Evolutionary conservation across 2,113 vertebrate species (phyloP), one percentile per base, ranked within the genome.

Genomic region (Semnornis frantzii): DNA sequence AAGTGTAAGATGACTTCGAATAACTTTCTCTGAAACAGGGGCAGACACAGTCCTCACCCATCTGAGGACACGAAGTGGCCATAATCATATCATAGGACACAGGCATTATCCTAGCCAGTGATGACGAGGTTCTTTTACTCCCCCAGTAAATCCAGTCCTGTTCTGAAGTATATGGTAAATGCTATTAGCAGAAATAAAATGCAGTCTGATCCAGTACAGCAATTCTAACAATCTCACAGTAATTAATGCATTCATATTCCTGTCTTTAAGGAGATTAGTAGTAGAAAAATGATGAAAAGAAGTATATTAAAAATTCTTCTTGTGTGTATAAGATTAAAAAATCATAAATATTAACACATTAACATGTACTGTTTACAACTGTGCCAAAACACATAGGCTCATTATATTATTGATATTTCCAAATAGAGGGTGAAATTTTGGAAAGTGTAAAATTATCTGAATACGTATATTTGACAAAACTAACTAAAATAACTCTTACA

Each of bases 281-380:
- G 42, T 25, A 42, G 65, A 87, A 92, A 85, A 31, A 80, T 2
- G 64, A 80, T 19, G 57, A 79, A 82, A 95, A 81, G 19, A 84
- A 85, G 34, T 69, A 18, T 78, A 85, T 85, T 85, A 69, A 63
- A 80, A 87, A 94, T 89, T 54, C 48, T 59, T 75, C 73, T 82
- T 68, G 58, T 78, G 75, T 72, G 94, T 91, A 44, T 95, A 94
- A 78, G 93, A 94, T 81, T 72, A 34, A 93, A 93, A 91, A 92
- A 96, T 77, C 85, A 87, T 95, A 93, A 94, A 94, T 95, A 94
- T 95, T 94, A 95, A 91, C 92, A 95, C 78, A 92, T 95, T 95
- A 89, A 91, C 91, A 92, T 76, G 81, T 83, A 93, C 52, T 82
- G 91, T 94, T 94, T 95, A 92, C 93, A 94, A 76, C 79, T 58